Evolutionary conservation across 1,140 invertebrate species (phyloP).

Genomic region (Saccostrea cuccullata): DNA sequence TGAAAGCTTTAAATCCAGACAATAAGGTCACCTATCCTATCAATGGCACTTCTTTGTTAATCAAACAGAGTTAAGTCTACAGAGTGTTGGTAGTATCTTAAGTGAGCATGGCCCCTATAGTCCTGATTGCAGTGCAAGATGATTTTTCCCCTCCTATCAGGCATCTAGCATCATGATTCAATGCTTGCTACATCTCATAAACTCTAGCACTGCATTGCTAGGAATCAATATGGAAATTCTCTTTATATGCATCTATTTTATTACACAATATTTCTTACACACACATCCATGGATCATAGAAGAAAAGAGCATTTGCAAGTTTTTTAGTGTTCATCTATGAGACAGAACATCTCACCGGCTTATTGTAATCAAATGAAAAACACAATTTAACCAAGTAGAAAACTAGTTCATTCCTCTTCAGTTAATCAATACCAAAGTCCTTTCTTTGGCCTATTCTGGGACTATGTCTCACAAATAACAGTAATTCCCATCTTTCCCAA

Average conservation of each 20-base stretch:
- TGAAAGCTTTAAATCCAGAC: background rate
- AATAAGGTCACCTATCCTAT: background rate
- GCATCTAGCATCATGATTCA: constrained; percentile 23
- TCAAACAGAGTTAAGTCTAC: background rate
- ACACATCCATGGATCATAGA: background rate
- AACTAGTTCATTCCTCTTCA: background rate
- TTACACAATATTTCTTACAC: constrained; percentile 26
- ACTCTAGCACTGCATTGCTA: constrained; percentile 22
- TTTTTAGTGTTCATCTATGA: background rate
- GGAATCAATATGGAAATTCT: constrained; percentile 33
- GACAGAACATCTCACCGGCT: background rate
- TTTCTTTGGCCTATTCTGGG: background rate
- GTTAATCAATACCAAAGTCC: constrained; percentile 12
- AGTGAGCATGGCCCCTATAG: constrained; percentile 28
- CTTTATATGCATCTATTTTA: constrained; percentile 36
- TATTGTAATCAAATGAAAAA: constrained; percentile 28
- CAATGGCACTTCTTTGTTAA: constrained; percentile 12
- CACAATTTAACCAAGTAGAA: constrained; percentile 36
- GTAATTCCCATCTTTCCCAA: background rate
- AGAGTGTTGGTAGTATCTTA: constrained; percentile 8
- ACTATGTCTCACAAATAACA: constrained; percentile 5
- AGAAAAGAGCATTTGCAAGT: background rate
- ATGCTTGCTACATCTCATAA: constrained; percentile 25
- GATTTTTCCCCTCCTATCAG: constrained; percentile 31
- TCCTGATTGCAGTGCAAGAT: constrained; percentile 12